Conservation (phyloP, 2,888 invertebrate genomes). For the Sphinx pinastri region DNA sequence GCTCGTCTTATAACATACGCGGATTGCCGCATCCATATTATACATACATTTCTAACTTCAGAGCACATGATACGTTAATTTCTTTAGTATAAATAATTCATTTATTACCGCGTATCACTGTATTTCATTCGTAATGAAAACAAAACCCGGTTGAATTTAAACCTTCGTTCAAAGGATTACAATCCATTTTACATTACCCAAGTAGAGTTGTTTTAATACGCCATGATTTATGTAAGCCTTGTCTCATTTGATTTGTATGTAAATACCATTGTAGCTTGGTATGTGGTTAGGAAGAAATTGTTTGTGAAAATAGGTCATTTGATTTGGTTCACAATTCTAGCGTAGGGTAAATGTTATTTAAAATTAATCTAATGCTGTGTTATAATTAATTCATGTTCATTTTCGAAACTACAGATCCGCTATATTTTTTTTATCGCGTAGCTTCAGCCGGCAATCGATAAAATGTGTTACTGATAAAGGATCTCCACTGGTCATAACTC, state of each 20-base stretch:
- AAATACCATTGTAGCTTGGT: not conserved
- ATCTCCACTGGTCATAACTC: no score
- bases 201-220: not conserved
- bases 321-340: not conserved
- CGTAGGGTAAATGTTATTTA: not conserved
- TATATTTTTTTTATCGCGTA: no score
- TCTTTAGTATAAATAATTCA: constrained; percentile 80
- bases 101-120: constrained; percentile 76
- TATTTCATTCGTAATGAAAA: constrained; percentile 10
- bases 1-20: not conserved
- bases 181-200: not conserved
- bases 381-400: no score
- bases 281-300: constrained; percentile 2
- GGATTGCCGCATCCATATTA: not conserved
- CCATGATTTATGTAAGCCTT: constrained; percentile 16
- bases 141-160: not conserved
- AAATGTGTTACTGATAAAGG: no score
- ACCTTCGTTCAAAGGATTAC: not conserved
- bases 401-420: no score
- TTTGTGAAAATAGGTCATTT: not conserved
- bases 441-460: no score
- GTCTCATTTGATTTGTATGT: constrained; percentile 23
- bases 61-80: constrained; percentile 78
- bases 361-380: not conserved
- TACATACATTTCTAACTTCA: not conserved